Percentiles rank a stretch among this genome's conserved stretches.
phyloP scores from a whole-genome alignment of 2,888 invertebrate genomes.

The Sarcophaga rosellei region DNA sequence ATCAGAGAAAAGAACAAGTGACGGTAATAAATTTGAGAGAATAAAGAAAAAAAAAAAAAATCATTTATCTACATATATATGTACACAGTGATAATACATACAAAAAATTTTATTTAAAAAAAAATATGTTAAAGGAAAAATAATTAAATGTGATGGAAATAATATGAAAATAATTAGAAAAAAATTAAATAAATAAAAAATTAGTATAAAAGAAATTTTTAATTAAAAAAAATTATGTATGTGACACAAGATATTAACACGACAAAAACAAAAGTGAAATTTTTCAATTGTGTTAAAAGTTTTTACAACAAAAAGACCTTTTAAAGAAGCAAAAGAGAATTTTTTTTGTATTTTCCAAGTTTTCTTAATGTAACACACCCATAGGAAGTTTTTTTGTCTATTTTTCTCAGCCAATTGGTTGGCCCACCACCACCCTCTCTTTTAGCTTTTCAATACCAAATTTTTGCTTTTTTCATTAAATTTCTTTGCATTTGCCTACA shows the following conservation, averaged over 20 bases:
- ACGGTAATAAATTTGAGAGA: background rate
- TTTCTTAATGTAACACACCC: constrained; percentile 61
- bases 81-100: background rate
- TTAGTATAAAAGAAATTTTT: no score
- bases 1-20: background rate
- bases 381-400: background rate
- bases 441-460: background rate
- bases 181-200: no score
- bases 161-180: no score
- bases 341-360: background rate
- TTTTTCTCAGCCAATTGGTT: background rate
- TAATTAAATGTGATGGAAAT: background rate
- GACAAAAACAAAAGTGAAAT: background rate
- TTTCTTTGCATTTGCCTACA: constrained; percentile 11
- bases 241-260: background rate
- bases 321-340: no score
- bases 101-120: constrained; percentile 20
- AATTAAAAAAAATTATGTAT: background rate
- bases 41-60: background rate
- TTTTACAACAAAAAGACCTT: background rate
- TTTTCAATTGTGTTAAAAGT: background rate
- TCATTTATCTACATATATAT: background rate
- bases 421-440: background rate
- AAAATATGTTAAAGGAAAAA: background rate
- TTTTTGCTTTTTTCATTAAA: background rate